A percentile compares a stretch with the other conserved stretches of the same genome.
phyloP scores from a whole-genome alignment of 2,888 invertebrate genomes.

The Ellobium chinense region DNA sequence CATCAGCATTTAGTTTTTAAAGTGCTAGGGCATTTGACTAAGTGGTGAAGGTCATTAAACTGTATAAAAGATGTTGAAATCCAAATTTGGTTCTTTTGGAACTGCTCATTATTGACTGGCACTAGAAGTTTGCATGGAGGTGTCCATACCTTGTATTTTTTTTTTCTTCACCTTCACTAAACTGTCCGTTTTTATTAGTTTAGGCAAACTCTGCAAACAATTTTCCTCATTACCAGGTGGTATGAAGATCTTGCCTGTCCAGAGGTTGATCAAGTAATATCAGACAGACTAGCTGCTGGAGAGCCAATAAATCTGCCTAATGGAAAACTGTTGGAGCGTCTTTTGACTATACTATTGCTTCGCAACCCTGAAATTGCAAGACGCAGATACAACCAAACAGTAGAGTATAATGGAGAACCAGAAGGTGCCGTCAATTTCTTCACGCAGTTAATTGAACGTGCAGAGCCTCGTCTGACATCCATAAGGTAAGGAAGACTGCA shows the following conservation, averaged over 20 bases:
- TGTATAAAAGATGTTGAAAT: too few species aligned
- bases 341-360: constrained; percentile 64
- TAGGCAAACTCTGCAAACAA: too few species aligned
- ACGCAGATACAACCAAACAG: not conserved
- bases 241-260: constrained; percentile 76
- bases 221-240: constrained; percentile 69
- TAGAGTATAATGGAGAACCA: not conserved
- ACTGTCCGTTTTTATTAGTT: too few species aligned
- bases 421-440: constrained; percentile 65
- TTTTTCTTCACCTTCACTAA: not conserved
- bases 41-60: too few species aligned
- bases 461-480: constrained; percentile 66
- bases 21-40: too few species aligned
- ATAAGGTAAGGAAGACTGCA: constrained; percentile 68
- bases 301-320: constrained; percentile 71
- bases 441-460: constrained; percentile 63
- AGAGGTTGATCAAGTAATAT: constrained; percentile 71
- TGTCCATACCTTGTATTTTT: too few species aligned
- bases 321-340: constrained; percentile 77
- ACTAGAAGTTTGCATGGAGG: not conserved
- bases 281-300: constrained; percentile 64
- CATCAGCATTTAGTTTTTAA: too few species aligned
- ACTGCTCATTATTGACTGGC: not conserved
- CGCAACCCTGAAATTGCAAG: constrained; percentile 10
- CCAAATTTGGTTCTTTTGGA: not conserved